phyloP scores from a whole-genome alignment of 2,888 invertebrate species.

The Ectemnius cavifrons region DNA sequence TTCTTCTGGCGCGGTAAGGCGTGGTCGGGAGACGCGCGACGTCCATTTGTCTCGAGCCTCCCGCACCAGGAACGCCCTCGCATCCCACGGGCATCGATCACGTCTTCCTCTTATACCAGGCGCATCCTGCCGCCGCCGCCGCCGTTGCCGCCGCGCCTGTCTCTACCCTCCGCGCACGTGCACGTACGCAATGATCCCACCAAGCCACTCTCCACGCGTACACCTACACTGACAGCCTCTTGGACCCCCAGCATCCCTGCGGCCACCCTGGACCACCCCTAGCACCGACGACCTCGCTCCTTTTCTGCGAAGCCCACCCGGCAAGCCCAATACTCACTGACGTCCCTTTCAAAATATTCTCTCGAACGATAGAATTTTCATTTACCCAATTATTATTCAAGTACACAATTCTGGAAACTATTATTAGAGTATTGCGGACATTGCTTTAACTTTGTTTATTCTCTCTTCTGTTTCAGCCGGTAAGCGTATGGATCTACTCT shows the following conservation, averaged over 20 bases:
- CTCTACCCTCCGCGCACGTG: slow-evolving; percentile 31
- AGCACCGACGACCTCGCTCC: slow-evolving; percentile 15
- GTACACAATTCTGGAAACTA: too few species aligned
- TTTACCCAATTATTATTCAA: too few species aligned
- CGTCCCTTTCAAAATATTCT: too few species aligned
- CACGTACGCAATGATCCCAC: slow-evolving; percentile 12
- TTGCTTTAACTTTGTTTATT: too few species aligned
- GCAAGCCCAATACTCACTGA: slow-evolving; percentile 3
- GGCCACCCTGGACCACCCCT: slow-evolving; percentile 1
- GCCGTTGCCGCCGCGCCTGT: slow-evolving; percentile 38
- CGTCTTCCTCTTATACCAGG: slow-evolving; percentile 72
- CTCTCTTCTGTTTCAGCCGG: slow-evolving; percentile 70
- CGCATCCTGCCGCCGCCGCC: slow-evolving; percentile 62
- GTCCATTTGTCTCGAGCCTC: slow-evolving; percentile 78
- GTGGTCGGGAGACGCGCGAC: slow-evolving; percentile 78
- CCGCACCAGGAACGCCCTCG: slow-evolving; percentile 78
- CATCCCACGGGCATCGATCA: slow-evolving; percentile 78
- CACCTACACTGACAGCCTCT: slow-evolving; percentile 16
- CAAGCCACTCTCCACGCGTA: slow-evolving; percentile 13
- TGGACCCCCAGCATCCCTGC: background rate
- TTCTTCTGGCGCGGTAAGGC: slow-evolving; percentile 70
- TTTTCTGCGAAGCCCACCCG: slow-evolving; percentile 18
- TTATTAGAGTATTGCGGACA: too few species aligned
- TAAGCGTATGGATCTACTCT: slow-evolving; percentile 60
- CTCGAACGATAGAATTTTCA: too few species aligned